Base-by-base conservation (phyloP, 2,888 invertebrate genomes). In the Chrysodeixis includens region DNA sequence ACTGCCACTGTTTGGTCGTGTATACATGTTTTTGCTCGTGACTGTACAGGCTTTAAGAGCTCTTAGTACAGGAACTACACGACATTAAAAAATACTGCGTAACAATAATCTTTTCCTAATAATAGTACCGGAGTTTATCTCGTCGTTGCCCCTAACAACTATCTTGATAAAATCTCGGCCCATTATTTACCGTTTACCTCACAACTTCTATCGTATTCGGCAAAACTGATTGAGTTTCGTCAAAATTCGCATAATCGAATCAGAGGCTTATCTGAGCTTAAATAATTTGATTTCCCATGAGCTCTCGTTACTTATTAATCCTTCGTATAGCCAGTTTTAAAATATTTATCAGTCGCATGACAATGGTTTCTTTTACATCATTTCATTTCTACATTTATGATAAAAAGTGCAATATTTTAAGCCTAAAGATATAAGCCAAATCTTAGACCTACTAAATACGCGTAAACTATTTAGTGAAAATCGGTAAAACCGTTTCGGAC, bases 211-310 rank as follows among this genome's bases (percentile, higher is more conserved):
- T 16, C 40, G 30, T 35, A 18, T 35, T 1, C 53, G 53, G 12
- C 12, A 35, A 56, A 53, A 32, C 12, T 30, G 4, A 26, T 60
- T 22, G 40, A 30, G 35, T 56, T 20, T 53, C 26, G 18, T 18
- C 35, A 40, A 30, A 35, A 46, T 49, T 12, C 30, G 30, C 26
- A 51, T 59, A 44, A 54, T 57, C 56, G 35, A 35, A 51, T 46
- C 14, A 22, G 7, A n/a, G 12, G 49, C 51, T 57, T 60, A 55
- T 18, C 35, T 52, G 46, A 62, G 30, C 62, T 44, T 56, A 52
- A 56, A 62, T 44, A 35, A 26, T 44, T 44, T 62, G 56, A 72
- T 57, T 72, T 67, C 62, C 71, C 62, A 60, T 51, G 68, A 72
- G 62, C 10, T 18, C 30, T 51, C 35, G 52, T 35, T 20, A 56